Evolutionary conservation across 2,797 vertebrate genomes (phyloP), one percentile per base, ranked within the genome.

Genomic region (Mionectes olivaceus): DNA sequence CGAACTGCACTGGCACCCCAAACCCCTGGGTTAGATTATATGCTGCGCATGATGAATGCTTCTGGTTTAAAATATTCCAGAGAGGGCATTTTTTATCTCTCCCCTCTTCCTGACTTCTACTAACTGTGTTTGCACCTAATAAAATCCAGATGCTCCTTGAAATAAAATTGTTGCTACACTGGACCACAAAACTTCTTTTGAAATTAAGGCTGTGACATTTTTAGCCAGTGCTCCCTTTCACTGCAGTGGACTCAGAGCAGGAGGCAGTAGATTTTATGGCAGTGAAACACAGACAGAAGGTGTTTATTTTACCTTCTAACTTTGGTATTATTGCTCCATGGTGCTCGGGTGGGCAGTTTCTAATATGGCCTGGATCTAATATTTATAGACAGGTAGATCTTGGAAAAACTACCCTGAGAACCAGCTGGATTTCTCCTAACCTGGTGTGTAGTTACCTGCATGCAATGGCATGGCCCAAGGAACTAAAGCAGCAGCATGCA

Each of bases 51-150:
- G 87, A 92, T 80, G 46, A 85, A 94, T 92, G n/a, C 79, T 93
- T 87, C 74, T 90, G 74, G 55, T 87, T 82, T 87, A 37, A 95
- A 96, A 95, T 87, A 85, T 93, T 93, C 90, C 94, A 94, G 70
- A 64, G 83, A 95, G 91, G 87, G 65, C 73, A 57, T 55, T 87
- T 95, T 84, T 95, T 88, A 57, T 83, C 46, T 89, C 59, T 78
- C 57, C 68, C 24, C 56, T 52, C 33, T 71, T 79, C 79, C 86
- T 93, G 73, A 52, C 17, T 41, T 93, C 67, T 67, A 83, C 87
- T 68, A 91, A 93, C 65, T 55, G 52, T 39, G 39, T 90, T 94
- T 87, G 73, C 77, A 73, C 90, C 43, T 92, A 95, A 94, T 92
- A 59, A 90, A 93, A 69, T 94, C 83, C 94, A 95, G 91, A 91